Conservation (phyloP, 2,888 invertebrate genomes). For the Ryuthela nishihirai region DNA sequence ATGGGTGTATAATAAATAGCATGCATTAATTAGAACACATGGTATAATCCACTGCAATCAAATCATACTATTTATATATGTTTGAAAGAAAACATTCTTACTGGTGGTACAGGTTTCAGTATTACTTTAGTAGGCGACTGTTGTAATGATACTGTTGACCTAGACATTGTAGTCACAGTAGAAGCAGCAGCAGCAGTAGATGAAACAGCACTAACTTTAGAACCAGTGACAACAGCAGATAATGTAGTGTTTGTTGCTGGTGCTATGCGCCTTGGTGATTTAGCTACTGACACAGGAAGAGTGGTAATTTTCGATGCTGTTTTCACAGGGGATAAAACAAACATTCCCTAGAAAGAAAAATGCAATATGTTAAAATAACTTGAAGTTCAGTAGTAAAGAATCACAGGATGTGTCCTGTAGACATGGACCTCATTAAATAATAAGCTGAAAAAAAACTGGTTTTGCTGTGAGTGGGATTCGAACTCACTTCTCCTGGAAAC, state of each 20-base stretch:
- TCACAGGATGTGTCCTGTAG: too few species aligned
- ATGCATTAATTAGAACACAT: too few species aligned
- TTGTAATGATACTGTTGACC: conserved; percentile 15
- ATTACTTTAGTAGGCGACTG: conserved; percentile 49
- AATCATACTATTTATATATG: background rate
- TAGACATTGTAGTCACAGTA: background rate
- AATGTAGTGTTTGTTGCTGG: conserved; percentile 57
- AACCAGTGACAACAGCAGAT: conserved; percentile 1
- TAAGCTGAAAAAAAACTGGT: too few species aligned
- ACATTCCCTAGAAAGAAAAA: conserved; percentile 10
- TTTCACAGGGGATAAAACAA: conserved; percentile 47
- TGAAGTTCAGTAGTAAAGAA: too few species aligned
- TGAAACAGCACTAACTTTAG: conserved; percentile 16
- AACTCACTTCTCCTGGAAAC: too few species aligned
- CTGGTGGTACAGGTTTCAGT: conserved; percentile 46
- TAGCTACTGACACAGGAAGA: conserved; percentile 58
- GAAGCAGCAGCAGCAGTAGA: conserved; percentile 6
- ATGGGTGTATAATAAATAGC: too few species aligned
- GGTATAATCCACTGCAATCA: background rate
- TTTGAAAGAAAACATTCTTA: conserved; percentile 38
- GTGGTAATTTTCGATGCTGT: conserved; percentile 55
- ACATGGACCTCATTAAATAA: too few species aligned
- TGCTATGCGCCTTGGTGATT: conserved; percentile 67
- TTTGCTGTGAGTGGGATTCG: too few species aligned
- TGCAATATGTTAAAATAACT: too few species aligned